Percentiles rank a stretch among this genome's conserved stretches.
These are phyloP conservation scores for Archegozetes longisetosus DNA, from an alignment of 1,140 invertebrate species.

Conservation along the genomic window DNA sequence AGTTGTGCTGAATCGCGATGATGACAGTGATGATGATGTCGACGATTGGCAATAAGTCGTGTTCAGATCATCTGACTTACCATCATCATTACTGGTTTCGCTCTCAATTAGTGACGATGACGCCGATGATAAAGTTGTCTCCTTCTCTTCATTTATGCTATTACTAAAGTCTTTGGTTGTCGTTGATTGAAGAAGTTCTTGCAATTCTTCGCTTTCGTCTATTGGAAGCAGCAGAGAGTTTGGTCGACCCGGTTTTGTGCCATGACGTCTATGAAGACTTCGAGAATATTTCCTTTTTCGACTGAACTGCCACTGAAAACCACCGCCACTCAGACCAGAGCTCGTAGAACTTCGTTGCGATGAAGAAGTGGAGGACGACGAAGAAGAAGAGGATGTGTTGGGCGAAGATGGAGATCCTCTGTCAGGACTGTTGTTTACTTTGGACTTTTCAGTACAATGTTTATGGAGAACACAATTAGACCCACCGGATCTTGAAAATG, in stretches of 20 bases:
- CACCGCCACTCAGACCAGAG: background rate
- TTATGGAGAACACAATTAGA: conserved; percentile 5
- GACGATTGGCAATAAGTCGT: background rate
- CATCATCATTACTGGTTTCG: background rate
- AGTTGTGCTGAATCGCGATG: background rate
- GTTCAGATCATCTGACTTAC: background rate
- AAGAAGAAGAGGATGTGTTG: background rate
- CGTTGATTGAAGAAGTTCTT: background rate
- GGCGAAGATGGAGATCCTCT: no score
- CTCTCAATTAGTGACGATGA: background rate
- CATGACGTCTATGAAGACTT: background rate
- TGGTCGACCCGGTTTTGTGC: background rate
- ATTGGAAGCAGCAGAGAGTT: conserved; percentile 9
- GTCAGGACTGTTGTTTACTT: background rate
- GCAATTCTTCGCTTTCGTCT: conserved; percentile 20
- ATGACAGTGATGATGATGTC: background rate
- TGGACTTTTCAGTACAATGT: background rate
- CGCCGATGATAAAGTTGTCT: background rate
- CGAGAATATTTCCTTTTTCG: background rate
- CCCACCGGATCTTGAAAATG: background rate
- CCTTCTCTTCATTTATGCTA: background rate
- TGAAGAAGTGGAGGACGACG: background rate
- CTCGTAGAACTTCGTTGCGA: background rate
- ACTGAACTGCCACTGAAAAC: conserved; percentile 6
- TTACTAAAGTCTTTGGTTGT: no score